A percentile compares a stretch with the other conserved stretches of the same genome.
These are phyloP conservation scores for Drosophila leontia DNA, from an alignment of 1,140 invertebrate species.

Conservation along the genomic window DNA sequence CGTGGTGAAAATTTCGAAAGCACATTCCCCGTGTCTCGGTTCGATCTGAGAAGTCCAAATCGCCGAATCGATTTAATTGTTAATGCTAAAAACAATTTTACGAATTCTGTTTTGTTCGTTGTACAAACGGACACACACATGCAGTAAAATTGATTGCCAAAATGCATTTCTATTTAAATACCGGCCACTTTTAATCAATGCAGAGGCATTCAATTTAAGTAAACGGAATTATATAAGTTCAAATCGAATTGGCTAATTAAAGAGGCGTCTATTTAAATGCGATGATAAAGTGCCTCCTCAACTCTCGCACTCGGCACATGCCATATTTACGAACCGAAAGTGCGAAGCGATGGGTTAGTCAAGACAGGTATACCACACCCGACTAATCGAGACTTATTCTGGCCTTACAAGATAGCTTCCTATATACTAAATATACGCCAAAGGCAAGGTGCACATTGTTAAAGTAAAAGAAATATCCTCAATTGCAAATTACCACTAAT, in stretches of 20 bases:
- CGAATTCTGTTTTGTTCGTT: slow-evolving; percentile 65
- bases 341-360: slow-evolving; percentile 41
- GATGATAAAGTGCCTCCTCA: slow-evolving; percentile 51
- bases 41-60: slow-evolving; percentile 32
- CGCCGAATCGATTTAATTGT: slow-evolving; percentile 43
- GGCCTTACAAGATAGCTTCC: slow-evolving; percentile 36
- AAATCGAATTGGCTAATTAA: slow-evolving; percentile 49
- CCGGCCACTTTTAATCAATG: slow-evolving; percentile 61
- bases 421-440: slow-evolving; percentile 27
- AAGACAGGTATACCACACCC: slow-evolving; percentile 5
- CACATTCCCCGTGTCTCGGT: slow-evolving; percentile 65
- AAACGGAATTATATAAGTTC: slow-evolving; percentile 74
- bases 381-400: slow-evolving; percentile 5
- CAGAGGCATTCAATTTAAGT: slow-evolving; percentile 39
- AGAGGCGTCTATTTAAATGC: slow-evolving; percentile 49
- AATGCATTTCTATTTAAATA: slow-evolving; percentile 72
- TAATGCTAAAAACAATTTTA: slow-evolving; percentile 60
- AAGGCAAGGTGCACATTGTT: slow-evolving; percentile 15
- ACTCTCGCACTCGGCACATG: slow-evolving; percentile 52
- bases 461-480: slow-evolving; percentile 43
- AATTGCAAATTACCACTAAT: slow-evolving; percentile 60
- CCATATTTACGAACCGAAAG: slow-evolving; percentile 47
- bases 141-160: slow-evolving; percentile 60
- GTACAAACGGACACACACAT: slow-evolving; percentile 31
- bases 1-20: slow-evolving; percentile 72